A percentile compares a stretch with the other conserved stretches of the same genome.
phyloP scores from a whole-genome alignment of 2,113 vertebrate species.

The Cercocebus atys region DNA sequence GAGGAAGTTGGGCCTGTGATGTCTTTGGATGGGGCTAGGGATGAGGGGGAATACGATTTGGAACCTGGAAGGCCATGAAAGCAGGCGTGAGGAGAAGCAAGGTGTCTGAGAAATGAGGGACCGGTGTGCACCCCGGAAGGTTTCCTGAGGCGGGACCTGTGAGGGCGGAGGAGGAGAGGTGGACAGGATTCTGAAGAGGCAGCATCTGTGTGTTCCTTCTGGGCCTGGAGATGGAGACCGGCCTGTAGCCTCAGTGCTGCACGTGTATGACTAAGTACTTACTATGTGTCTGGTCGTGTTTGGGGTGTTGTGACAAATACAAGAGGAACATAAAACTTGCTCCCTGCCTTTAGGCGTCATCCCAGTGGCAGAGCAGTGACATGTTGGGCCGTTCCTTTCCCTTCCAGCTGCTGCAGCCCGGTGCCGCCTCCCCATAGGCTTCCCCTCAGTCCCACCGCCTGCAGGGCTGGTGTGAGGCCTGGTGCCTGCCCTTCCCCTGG shows the following conservation, averaged over 20 bases:
- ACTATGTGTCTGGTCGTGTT: neutral
- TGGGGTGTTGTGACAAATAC: neutral
- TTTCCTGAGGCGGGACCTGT: neutral
- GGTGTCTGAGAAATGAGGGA: neutral
- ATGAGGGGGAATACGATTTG: neutral
- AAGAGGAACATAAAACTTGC: neutral
- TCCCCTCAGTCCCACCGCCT: rapidly evolving
- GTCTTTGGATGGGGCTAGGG: slow-evolving; percentile 69
- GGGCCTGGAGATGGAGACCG: neutral
- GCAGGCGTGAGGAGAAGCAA: neutral
- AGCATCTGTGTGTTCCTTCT: rapidly evolving
- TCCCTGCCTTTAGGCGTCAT: neutral
- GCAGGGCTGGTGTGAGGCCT: neutral
- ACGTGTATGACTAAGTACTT: rapidly evolving
- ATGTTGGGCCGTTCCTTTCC: neutral
- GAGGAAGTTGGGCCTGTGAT: slow-evolving; percentile 73
- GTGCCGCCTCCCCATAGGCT: neutral
- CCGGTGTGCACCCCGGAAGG: neutral
- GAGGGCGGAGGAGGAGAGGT: neutral
- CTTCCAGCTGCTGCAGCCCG: neutral
- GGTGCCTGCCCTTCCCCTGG: too few species aligned
- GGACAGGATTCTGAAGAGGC: rapidly evolving
- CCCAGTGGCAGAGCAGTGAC: neutral
- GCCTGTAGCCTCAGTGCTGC: rapidly evolving
- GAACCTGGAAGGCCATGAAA: neutral